A percentile compares a stretch with the other conserved stretches of the same genome.
These are phyloP conservation scores for Rhamphomyia laevipes DNA, from an alignment of 2,888 invertebrate genomes.

Conservation along the genomic window DNA sequence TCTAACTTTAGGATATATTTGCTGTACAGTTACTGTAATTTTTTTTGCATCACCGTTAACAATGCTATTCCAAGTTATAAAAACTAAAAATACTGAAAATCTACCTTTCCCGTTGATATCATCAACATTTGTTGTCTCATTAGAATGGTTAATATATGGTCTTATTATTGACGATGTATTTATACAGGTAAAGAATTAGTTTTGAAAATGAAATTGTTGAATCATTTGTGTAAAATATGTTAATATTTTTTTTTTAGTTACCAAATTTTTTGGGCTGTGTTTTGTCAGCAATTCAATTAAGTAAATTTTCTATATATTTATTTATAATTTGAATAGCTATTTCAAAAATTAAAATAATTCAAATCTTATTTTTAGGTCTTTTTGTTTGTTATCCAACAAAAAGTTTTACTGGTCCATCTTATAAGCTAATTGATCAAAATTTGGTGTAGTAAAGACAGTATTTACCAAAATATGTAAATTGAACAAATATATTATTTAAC, in stretches of 20 bases:
- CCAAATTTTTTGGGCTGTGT: conserved; percentile 69
- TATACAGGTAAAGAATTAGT: conserved; percentile 51
- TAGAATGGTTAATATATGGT: conserved; percentile 80
- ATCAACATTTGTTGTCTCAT: conserved; percentile 67
- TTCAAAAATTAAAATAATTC: no score
- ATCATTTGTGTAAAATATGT: no score
- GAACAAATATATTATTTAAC: no score
- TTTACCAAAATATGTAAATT: no score
- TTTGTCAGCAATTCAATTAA: conserved; percentile 56
- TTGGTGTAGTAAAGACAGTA: no score
- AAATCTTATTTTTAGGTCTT: conserved; percentile 30
- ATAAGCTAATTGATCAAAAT: conserved; percentile 27
- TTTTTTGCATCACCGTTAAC: conserved; percentile 76
- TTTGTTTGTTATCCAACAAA: conserved; percentile 59
- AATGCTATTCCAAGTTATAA: conserved; percentile 67
- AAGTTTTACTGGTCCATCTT: conserved; percentile 32
- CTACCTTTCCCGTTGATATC: conserved; percentile 80
- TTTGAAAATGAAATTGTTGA: background rate
- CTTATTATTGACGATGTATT: conserved; percentile 62
- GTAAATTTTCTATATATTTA: no score
- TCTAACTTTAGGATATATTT: conserved; percentile 48
- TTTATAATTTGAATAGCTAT: no score
- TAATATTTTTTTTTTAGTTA: conserved; percentile 47
- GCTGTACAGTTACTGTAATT: conserved; percentile 62
- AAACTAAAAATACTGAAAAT: conserved; percentile 67